These are phyloP conservation scores for Carduelis carduelis DNA, from an alignment of 2,797 vertebrate genomes.

Conservation along the genomic window DNA sequence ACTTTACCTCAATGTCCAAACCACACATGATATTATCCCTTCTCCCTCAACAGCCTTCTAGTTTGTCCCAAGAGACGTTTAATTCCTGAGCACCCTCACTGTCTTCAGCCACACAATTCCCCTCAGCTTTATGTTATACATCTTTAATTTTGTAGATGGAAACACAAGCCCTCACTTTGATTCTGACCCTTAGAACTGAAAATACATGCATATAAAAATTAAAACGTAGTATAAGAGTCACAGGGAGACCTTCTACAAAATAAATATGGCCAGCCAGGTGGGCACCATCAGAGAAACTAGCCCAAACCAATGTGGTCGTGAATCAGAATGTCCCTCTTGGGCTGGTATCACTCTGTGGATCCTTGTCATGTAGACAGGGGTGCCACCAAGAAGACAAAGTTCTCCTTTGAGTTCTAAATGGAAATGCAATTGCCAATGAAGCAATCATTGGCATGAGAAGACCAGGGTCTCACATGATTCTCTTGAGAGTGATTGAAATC, in stretches of 20 bases:
- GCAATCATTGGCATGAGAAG: background rate
- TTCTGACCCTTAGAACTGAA: background rate
- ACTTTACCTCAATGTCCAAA: background rate
- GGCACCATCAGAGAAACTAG: background rate
- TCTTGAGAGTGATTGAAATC: background rate
- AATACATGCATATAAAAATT: background rate
- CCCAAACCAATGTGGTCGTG: background rate
- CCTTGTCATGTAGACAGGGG: background rate
- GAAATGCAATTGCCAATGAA: background rate
- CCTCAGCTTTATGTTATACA: background rate
- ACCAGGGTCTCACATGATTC: background rate
- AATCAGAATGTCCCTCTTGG: background rate
- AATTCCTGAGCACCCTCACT: background rate
- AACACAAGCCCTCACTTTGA: background rate
- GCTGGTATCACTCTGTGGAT: background rate
- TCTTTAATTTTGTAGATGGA: background rate
- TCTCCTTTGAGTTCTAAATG: background rate
- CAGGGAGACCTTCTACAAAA: background rate
- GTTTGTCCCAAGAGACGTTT: background rate
- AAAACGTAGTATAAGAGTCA: background rate
- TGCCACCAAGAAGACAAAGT: background rate
- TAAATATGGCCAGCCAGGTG: background rate
- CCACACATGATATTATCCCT: background rate
- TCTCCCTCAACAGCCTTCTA: background rate
- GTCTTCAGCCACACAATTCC: background rate